Conservation (phyloP, 2,888 invertebrate genomes). For the Osmoderma eremita region DNA sequence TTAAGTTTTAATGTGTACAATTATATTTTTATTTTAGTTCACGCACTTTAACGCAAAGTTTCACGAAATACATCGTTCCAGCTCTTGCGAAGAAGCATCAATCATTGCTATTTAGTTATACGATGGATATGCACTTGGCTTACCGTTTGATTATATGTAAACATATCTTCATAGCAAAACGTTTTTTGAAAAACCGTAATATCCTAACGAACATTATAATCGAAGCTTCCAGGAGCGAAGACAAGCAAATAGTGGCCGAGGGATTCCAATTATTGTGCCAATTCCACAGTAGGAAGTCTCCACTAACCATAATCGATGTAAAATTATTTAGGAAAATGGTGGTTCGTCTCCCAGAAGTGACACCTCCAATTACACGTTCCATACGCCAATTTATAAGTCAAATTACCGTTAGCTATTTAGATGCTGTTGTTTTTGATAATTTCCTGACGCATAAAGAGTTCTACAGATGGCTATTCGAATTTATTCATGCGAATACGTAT, state of each 20-base stretch:
- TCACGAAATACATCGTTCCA: constrained; percentile 22
- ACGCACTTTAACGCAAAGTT: constrained; percentile 10
- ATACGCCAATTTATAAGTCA: constrained; percentile 20
- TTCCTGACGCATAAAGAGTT: neutral
- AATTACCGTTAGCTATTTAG: neutral
- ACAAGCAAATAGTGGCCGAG: neutral
- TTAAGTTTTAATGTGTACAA: neutral
- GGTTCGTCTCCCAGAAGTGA: neutral
- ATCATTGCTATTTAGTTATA: neutral
- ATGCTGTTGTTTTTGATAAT: neutral
- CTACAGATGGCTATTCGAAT: neutral
- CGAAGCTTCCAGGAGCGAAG: neutral
- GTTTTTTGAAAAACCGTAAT: neutral
- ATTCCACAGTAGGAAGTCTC: neutral
- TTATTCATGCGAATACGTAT: neutral
- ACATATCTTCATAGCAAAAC: constrained; percentile 5
- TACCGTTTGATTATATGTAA: constrained; percentile 14
- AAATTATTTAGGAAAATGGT: constrained; percentile 11
- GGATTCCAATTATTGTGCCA: constrained; percentile 24
- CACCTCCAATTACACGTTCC: neutral
- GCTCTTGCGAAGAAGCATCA: neutral
- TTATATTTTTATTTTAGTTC: constrained; percentile 6
- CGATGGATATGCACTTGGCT: neutral
- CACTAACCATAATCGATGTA: neutral
- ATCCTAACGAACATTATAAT: neutral